phyloP scores from a whole-genome alignment of 2,888 invertebrate genomes.

The Calameuta pallipes region DNA sequence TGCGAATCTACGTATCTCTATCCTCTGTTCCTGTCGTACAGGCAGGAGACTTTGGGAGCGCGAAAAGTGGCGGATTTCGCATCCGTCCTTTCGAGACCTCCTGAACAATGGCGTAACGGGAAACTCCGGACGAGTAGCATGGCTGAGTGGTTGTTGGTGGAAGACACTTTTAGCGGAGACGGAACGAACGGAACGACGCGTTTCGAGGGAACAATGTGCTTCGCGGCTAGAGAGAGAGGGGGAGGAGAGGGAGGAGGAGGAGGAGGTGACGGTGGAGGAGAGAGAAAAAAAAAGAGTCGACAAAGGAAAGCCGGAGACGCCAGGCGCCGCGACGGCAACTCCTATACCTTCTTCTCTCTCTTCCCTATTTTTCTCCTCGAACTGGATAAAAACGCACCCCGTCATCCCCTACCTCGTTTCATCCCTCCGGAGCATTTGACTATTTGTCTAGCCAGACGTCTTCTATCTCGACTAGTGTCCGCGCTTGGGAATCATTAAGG shows the following conservation, averaged over 20 bases:
- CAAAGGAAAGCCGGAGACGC: constrained; percentile 34
- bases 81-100: constrained; percentile 24
- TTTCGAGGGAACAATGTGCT: constrained; percentile 2
- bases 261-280: constrained; percentile 31
- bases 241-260: not conserved
- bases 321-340: constrained; percentile 36
- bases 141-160: constrained; percentile 39
- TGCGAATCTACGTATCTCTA: not conserved
- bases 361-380: not conserved
- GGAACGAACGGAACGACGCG: constrained; percentile 13
- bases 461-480: constrained; percentile 9
- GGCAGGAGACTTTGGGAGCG: not conserved
- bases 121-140: constrained; percentile 32
- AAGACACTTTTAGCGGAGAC: constrained; percentile 41
- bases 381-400: not conserved
- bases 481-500: constrained; percentile 38
- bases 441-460: constrained; percentile 33
- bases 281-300: constrained; percentile 32
- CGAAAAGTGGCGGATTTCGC: constrained; percentile 1
- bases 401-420: not conserved
- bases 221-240: not conserved
- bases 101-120: constrained; percentile 41
- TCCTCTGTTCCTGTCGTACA: not conserved
- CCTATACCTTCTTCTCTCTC: constrained; percentile 5
- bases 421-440: constrained; percentile 29